Conservation (phyloP, 2,888 invertebrate genomes). For the Chirona hameri region DNA sequence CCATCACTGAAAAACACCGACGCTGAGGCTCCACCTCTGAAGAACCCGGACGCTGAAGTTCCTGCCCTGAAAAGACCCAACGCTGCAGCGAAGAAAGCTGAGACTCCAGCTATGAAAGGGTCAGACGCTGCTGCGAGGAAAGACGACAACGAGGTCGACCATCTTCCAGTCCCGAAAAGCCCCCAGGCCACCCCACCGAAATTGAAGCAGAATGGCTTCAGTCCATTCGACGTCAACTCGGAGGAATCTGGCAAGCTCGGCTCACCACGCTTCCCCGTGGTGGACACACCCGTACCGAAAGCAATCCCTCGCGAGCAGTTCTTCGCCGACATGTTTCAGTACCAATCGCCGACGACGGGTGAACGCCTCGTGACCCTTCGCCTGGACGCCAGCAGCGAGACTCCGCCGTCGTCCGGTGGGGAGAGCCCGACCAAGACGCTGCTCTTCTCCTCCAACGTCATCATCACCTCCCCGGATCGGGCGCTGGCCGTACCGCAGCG, state of each 20-base stretch:
- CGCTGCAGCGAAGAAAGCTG: too few relatives aligned
- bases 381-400: conserved; percentile 66
- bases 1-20: too few relatives aligned
- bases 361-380: conserved; percentile 52
- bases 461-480: conserved; percentile 72
- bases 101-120: too few relatives aligned
- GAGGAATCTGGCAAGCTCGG: not conserved
- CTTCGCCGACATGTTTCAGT: conserved; percentile 83
- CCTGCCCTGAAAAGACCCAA: too few relatives aligned
- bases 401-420: conserved; percentile 42
- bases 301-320: conserved; percentile 86
- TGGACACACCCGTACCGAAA: conserved; percentile 74
- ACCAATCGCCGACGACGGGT: conserved; percentile 69
- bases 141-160: not conserved
- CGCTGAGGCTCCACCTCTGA: too few relatives aligned
- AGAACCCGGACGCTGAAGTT: too few relatives aligned
- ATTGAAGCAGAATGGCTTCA: too few relatives aligned
- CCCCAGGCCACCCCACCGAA: not conserved
- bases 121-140: not conserved
- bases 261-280: not conserved
- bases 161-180: not conserved
- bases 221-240: not conserved
- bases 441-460: conserved; percentile 41
- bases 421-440: conserved; percentile 34
- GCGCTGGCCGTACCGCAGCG: conserved; percentile 76